Evolutionary conservation across 2,888 invertebrate genomes (phyloP).

Genomic region (Plusia festucae): DNA sequence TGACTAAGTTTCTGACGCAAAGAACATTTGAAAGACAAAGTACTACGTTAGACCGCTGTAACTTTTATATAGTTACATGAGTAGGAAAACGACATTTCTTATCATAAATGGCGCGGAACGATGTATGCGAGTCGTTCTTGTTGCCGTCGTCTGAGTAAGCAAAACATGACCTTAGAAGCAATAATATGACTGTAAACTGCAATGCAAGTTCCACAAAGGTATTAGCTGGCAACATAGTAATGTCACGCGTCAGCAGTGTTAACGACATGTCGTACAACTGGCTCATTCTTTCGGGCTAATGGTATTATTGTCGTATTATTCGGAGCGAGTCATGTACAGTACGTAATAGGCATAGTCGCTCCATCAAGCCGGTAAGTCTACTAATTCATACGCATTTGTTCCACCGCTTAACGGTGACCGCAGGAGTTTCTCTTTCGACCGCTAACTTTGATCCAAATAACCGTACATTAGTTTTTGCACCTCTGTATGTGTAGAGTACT

Average conservation of each 20-base stretch:
- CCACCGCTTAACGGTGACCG: slow-evolving; percentile 57
- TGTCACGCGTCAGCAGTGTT: slow-evolving; percentile 52
- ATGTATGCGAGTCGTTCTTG: slow-evolving; percentile 27
- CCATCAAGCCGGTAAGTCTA: slow-evolving; percentile 60
- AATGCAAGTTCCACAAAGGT: slow-evolving; percentile 35
- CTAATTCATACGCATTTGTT: slow-evolving; percentile 70
- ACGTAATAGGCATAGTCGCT: slow-evolving; percentile 54
- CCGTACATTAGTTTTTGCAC: slow-evolving; percentile 18
- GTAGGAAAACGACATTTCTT: slow-evolving; percentile 39
- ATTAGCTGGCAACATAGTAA: slow-evolving; percentile 41
- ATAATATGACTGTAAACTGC: slow-evolving; percentile 30
- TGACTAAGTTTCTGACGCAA: slow-evolving; percentile 65
- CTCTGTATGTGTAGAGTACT: not conserved
- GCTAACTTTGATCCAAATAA: slow-evolving; percentile 45
- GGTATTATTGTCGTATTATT: slow-evolving; percentile 65
- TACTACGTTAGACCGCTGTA: slow-evolving; percentile 24
- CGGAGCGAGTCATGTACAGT: slow-evolving; percentile 64
- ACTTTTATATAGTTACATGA: slow-evolving; percentile 38
- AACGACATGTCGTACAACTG: slow-evolving; percentile 54
- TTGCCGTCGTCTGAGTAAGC: slow-evolving; percentile 32
- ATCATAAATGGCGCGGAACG: slow-evolving; percentile 48
- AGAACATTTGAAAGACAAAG: slow-evolving; percentile 60
- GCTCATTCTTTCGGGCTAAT: slow-evolving; percentile 59
- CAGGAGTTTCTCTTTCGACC: slow-evolving; percentile 62
- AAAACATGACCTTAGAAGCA: slow-evolving; percentile 50